These are phyloP conservation scores for Xiphophorus birchmanni DNA, from an alignment of 2,797 vertebrate species.

Conservation along the genomic window DNA sequence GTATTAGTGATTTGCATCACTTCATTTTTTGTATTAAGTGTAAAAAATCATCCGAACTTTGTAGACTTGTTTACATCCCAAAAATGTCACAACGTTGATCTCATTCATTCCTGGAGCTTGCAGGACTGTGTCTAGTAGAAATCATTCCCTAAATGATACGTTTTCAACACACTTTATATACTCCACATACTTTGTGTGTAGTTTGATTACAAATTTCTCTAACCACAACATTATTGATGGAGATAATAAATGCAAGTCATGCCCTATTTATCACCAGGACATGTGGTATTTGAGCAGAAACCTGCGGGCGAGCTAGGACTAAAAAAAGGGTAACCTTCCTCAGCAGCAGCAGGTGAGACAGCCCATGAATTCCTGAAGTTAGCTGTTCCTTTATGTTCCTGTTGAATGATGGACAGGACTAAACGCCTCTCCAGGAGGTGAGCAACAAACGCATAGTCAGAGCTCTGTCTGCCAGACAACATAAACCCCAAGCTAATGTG, in stretches of 20 bases:
- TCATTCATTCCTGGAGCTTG: not conserved
- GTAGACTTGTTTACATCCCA: not conserved
- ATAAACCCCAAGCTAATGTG: constrained; percentile 23
- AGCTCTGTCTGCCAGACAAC: constrained; percentile 22
- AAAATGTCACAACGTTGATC: not conserved
- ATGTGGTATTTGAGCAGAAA: constrained; percentile 58
- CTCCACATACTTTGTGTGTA: constrained; percentile 6
- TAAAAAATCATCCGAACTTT: not conserved
- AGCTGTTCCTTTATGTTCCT: constrained; percentile 25
- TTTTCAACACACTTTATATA: not conserved
- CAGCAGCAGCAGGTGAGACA: constrained; percentile 23
- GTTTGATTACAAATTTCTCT: not conserved
- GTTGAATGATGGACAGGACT: constrained; percentile 6
- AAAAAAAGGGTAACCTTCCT: constrained; percentile 11
- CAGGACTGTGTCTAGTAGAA: not conserved
- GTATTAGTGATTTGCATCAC: not conserved
- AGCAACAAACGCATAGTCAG: constrained; percentile 14
- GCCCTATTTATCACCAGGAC: constrained; percentile 59
- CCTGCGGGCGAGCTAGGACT: constrained; percentile 43
- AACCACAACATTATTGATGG: constrained; percentile 1
- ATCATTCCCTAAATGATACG: not conserved
- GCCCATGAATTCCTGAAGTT: constrained; percentile 37
- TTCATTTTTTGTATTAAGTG: not conserved
- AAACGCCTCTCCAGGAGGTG: constrained; percentile 9
- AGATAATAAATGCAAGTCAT: constrained; percentile 27